Evolutionary conservation across 1,140 invertebrate species (phyloP), one percentile per base, ranked within the genome.

Genomic region (Calosoma granatense): DNA sequence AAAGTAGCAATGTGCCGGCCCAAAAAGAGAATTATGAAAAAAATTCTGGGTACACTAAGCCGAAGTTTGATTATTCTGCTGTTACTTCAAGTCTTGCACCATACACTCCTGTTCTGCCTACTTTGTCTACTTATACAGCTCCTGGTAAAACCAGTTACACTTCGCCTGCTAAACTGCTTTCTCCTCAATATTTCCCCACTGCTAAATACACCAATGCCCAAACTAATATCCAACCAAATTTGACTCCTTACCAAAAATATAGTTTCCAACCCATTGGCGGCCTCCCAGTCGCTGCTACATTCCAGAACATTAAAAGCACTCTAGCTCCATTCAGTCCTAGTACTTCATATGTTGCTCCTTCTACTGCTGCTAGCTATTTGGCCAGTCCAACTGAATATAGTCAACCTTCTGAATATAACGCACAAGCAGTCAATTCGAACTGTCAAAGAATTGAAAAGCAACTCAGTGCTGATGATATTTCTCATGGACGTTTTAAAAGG

Each of bases 161-260:
- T 21, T 6, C 21, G 20, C 51, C 2, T 19, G 22, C 2, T 17
- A 26, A 54, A 15, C 12, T 52, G 0, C 11, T 43, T 1, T n/a
- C 19, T 36, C 54, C 55, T 21, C 59, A 59, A 56, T 39, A 56
- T 56, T 17, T 51, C 15, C 26, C 57, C n/a, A 19, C 17, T 30
- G 14, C 23, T 56, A 53, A 23, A 55, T 51, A 56, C 51, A 4
- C 56, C 54, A 11, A 56, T 58, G 4, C 41, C 56, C 22, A 14
- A 30, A n/a, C n/a, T n/a, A n/a, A n/a, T n/a, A n/a, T n/a, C n/a
- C 6, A n/a, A 2, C 22, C 22, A 54, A 61, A 51, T 19, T 23
- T 60, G 12, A 62, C 62, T 2, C 66, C 69, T 1, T 69, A 68
- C 41, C 61, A 66, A 53, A 67, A 70, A 56, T 70, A 67, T 57